These are phyloP conservation scores for Glossosoma conforme DNA, from an alignment of 1,140 invertebrate genomes.

Conservation along the genomic window DNA sequence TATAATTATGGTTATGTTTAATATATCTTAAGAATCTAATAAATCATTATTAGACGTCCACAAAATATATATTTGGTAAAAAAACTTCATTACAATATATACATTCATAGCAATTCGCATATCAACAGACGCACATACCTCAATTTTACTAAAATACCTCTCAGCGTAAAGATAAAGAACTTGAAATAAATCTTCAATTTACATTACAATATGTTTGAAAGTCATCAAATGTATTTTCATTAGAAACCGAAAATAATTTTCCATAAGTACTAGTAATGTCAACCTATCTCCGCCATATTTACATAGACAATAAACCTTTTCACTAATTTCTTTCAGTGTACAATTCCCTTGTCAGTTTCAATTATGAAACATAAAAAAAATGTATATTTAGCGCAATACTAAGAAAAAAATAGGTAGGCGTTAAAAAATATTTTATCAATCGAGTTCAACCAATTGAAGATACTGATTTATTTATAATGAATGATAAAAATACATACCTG, in stretches of 20 bases:
- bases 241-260: slow-evolving; percentile 23
- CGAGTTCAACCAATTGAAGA: too few species aligned
- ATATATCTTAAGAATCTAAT: background rate
- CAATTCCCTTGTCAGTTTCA: too few species aligned
- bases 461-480: too few species aligned
- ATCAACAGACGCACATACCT: slow-evolving; percentile 12
- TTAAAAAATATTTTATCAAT: too few species aligned
- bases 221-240: slow-evolving; percentile 17
- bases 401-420: too few species aligned
- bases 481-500: too few species aligned
- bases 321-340: too few species aligned
- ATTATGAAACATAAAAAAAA: too few species aligned
- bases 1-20: background rate
- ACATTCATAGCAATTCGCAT: slow-evolving; percentile 3
- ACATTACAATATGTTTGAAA: slow-evolving; percentile 13
- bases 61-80: background rate
- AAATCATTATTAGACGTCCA: background rate
- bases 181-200: slow-evolving; percentile 7
- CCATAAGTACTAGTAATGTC: slow-evolving; percentile 12
- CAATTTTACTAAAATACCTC: slow-evolving; percentile 10
- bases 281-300: slow-evolving; percentile 23
- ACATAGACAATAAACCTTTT: too few species aligned
- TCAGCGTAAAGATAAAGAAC: slow-evolving; percentile 14
- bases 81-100: background rate
- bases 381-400: too few species aligned